Base-by-base conservation (phyloP, 2,888 invertebrate species). In the Heteromyza rotundicornis region DNA sequence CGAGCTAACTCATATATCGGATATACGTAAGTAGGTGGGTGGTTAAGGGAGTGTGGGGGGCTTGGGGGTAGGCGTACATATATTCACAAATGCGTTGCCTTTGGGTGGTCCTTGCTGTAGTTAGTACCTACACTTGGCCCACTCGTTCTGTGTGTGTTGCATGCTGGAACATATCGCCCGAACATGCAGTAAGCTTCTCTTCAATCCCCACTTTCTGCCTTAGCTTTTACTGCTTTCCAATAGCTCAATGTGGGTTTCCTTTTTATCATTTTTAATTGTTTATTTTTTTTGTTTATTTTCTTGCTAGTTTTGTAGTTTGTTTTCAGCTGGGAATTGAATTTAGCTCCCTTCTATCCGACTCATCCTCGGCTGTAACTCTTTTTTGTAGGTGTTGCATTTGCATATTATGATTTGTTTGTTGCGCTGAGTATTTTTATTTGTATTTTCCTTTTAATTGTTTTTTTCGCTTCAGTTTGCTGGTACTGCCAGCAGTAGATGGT, bases 371-470 rank as follows among this genome's bases (percentile, higher is more conserved):
- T 57, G 44, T 54, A 51, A 60, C 62, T 60, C 17, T 35, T 56
- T 60, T 40, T 60, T 35, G 60, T 52, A 60, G 57, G 44, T 50
- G 47, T 64, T 66, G 69, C 67, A 75, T 76, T 75, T 71, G 65
- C 72, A 75, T 72, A 67, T 71, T 77, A 71, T 75, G 73, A 74
- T 73, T 74, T 77, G 71, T 71, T 72, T 71, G 71, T 71, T 52
- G n/a, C 63, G 64, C 54, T 24, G 27, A 10, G 57, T 36, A 22
- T 22, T 55, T 47, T 22, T 16, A 22, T 19, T 2, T 12, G 23
- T 23, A 24, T 27, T 35, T 16, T 35, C 22, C 72, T 74, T 75
- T 70, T 74, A 74, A 74, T 74, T 74, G 76, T 74, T 68, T 74
- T 74, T 75, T n/a, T n/a, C n/a, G 19, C 14, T 47, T 47, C 20